Evolutionary conservation across 37 sponge, comb jelly and placozoan species (phyloP), one percentile per base, ranked within the genome.

Genomic region (Aplysina aerophoba): DNA sequence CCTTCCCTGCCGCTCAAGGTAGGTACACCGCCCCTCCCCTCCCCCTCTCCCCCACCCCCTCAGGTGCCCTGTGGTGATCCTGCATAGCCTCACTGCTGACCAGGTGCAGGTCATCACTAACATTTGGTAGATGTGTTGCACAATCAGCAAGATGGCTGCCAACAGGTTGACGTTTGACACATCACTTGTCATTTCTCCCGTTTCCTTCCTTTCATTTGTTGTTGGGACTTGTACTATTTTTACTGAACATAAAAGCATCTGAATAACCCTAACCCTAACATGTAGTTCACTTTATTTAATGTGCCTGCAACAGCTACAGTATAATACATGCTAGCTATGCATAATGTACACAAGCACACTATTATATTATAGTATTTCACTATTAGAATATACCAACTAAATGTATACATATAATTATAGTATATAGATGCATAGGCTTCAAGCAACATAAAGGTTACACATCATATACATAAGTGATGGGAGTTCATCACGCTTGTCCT

Each of bases 101-200:
- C 28, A 85, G 36, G 61, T 83, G 73, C 27, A 84, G 34, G 81
- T 72, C 36, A 21, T 84, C 20, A 0, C 63, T 37, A 38, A 38
- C 28, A 19, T 19, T 4, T 59, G 53, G 78, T 55, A 75, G 35
- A 15, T 0, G 40, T 24, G 22, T 24, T 41, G 17, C 15, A 15
- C 59, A 60, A 58, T 27, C 60, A 83, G 21, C 5, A 82, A 58
- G 73, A 65, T 31, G 40, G 36, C 60, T 83, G 44, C 35, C 30
- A 66, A 58, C 81, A 66, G 59, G 55, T 38, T 80, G 61, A 72
- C 31, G 58, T 81, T n/a, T 33, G 31, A 69, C 61, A 59, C 85
- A 67, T 85, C 50, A 44, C 50, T 44, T 44, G 6, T 44, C 8
- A 11, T 44, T 65, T 59, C 12, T 35, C 15, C 33, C 79, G n/a